Evolutionary conservation across 1,140 invertebrate species (phyloP), one percentile per base, ranked within the genome.

Genomic region (Dendroctonus ponderosae): DNA sequence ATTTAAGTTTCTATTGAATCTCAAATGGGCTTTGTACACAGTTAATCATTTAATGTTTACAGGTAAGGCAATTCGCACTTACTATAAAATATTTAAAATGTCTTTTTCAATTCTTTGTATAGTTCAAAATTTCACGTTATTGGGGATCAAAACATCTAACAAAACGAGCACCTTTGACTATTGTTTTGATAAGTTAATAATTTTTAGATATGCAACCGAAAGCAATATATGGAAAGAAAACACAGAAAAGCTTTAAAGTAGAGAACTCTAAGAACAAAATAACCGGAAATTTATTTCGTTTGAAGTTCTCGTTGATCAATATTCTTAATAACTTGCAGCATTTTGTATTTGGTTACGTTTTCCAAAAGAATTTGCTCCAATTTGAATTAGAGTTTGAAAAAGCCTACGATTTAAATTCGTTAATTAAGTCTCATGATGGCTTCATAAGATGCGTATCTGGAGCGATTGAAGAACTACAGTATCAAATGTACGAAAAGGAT

Each of bases 341-440:
- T 64, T 88, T 88, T 68, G 77, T 88, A 41, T 85, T 86, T 74
- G 85, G 85, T 3, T 82, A 85, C 76, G 84, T 87, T 53, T 76
- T 87, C 40, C 52, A 15, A 12, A 72, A 74, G 48, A 67, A 48
- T 62, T 42, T 68, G 8, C 62, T 62, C 15, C 67, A 71, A 44
- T 78, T 76, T 59, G 71, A 77, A 50, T 38, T 71, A 12, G 72
- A 74, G 61, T 73, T 78, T 26, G 73, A 76, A 46, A 72, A 72
- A n/a, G 70, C 77, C 0, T 69, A 70, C 43, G 73, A 77, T 68
- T 51, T 78, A 12, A 71, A 76, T 37, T 62, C 72, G 7, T 38
- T 78, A 15, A 71, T 74, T 7, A 65, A 58, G 42, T 64, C 71
- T n/a, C 77, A 78, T 57, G 54, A 61, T 9, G 62, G 69, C 3